phyloP scores from a whole-genome alignment of 2,888 invertebrate genomes.

The Hyalella azteca region DNA sequence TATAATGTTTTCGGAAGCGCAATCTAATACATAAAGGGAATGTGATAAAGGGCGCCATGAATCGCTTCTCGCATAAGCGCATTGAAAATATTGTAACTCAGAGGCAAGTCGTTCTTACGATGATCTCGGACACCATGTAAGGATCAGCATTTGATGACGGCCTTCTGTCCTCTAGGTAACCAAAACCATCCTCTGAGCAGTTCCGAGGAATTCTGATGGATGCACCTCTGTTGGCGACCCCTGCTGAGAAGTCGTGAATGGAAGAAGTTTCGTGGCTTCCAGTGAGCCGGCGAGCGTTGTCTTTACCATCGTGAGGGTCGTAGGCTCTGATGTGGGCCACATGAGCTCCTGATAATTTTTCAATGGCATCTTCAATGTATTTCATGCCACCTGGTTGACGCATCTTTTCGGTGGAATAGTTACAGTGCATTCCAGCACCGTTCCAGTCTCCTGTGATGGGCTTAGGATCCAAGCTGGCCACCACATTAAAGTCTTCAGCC shows the following conservation, averaged over 20 bases:
- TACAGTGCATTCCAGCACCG: constrained; percentile 70
- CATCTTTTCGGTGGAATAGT: constrained; percentile 82
- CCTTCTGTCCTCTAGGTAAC: constrained; percentile 71
- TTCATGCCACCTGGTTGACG: constrained; percentile 60
- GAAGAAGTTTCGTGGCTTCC: constrained; percentile 72
- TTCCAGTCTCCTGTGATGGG: constrained; percentile 65
- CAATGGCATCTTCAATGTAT: constrained; percentile 94
- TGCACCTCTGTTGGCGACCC: constrained; percentile 66
- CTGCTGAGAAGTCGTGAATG: constrained; percentile 67
- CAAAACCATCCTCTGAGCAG: constrained; percentile 64
- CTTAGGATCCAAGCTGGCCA: constrained; percentile 62
- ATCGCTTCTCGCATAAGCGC: no score
- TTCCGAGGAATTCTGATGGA: constrained; percentile 66
- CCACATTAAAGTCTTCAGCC: constrained; percentile 62
- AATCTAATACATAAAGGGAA: no score
- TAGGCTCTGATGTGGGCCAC: constrained; percentile 93
- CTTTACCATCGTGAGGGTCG: constrained; percentile 89
- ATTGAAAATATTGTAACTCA: background rate
- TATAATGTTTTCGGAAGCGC: no score
- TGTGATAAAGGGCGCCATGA: no score
- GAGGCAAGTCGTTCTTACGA: constrained; percentile 60
- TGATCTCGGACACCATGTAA: constrained; percentile 61
- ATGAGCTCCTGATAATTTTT: constrained; percentile 90
- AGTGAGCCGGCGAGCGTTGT: constrained; percentile 93
- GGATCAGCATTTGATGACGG: constrained; percentile 77